phyloP scores from a whole-genome alignment of 1,140 invertebrate genomes.

The Capitella teleta region DNA sequence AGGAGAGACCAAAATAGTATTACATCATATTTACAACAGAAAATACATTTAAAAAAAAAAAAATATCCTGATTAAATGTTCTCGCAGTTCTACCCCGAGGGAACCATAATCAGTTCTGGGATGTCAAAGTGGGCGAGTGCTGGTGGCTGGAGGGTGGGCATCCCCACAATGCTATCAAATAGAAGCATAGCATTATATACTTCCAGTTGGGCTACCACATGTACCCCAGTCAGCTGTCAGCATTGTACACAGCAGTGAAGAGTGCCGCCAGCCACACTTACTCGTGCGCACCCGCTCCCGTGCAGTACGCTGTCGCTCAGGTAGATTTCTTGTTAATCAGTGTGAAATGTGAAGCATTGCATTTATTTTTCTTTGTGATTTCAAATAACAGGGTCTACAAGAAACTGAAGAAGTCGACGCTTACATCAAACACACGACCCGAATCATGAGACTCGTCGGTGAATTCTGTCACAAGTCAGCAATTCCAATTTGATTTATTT shows the following conservation, averaged over 20 bases:
- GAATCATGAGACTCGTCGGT: constrained; percentile 25
- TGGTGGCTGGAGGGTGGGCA: constrained; percentile 37
- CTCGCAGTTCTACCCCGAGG: constrained; percentile 37
- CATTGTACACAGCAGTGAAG: constrained; percentile 19
- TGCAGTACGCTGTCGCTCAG: constrained; percentile 31
- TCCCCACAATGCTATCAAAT: no score
- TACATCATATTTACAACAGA: background rate
- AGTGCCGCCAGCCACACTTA: constrained; percentile 35
- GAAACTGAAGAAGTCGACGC: constrained; percentile 19
- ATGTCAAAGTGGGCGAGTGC: constrained; percentile 39
- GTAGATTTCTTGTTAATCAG: constrained; percentile 19
- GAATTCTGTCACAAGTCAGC: constrained; percentile 22
- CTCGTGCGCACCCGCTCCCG: constrained; percentile 30
- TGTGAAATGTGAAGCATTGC: background rate
- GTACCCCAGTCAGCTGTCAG: constrained; percentile 25
- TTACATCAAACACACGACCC: constrained; percentile 27
- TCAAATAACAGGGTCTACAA: constrained; percentile 18
- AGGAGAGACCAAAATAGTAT: background rate
- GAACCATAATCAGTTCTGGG: constrained; percentile 33
- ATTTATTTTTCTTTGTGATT: background rate
- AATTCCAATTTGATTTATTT: background rate
- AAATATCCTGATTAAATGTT: background rate
- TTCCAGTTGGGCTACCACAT: constrained; percentile 32
- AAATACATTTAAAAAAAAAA: background rate
- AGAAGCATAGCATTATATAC: background rate